Evolutionary conservation across 2,888 invertebrate species (phyloP).

Genomic region (Agonopterix subpropinquella): DNA sequence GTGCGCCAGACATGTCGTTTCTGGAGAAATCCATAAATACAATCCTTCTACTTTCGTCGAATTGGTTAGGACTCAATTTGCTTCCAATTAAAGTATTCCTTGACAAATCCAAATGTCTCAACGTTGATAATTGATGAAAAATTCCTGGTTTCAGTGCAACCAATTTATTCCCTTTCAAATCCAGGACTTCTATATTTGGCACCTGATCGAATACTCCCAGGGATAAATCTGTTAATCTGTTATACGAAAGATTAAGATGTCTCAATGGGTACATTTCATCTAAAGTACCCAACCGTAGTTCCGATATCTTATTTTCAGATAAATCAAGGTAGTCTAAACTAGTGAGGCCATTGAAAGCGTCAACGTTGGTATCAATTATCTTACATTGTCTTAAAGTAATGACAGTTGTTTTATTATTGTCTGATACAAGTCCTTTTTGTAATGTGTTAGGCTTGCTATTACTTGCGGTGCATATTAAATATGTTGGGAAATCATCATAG

Average conservation of each 20-base stretch:
- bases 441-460: neutral
- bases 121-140: conserved; percentile 27
- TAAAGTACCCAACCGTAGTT: conserved; percentile 36
- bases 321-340: conserved; percentile 38
- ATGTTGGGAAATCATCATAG: too few relatives aligned
- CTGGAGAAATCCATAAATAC: conserved; percentile 38
- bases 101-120: conserved; percentile 38
- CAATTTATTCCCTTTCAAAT: conserved; percentile 39
- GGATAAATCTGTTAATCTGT: conserved; percentile 31
- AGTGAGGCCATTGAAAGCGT: conserved; percentile 31
- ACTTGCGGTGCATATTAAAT: too few relatives aligned
- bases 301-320: conserved; percentile 35
- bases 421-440: too few relatives aligned
- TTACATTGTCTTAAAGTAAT: too few relatives aligned
- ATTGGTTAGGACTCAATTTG: conserved; percentile 26
- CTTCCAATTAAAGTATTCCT: conserved; percentile 34
- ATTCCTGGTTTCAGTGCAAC: conserved; percentile 29
- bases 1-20: conserved; percentile 37
- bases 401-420: too few relatives aligned
- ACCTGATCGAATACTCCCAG: conserved; percentile 42
- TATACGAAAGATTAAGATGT: conserved; percentile 40
- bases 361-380: too few relatives aligned
- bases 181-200: conserved; percentile 32
- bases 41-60: conserved; percentile 24
- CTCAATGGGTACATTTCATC: conserved; percentile 29